Base-by-base conservation (phyloP, 2,888 invertebrate species). In the Phrixothrix hirtus region DNA sequence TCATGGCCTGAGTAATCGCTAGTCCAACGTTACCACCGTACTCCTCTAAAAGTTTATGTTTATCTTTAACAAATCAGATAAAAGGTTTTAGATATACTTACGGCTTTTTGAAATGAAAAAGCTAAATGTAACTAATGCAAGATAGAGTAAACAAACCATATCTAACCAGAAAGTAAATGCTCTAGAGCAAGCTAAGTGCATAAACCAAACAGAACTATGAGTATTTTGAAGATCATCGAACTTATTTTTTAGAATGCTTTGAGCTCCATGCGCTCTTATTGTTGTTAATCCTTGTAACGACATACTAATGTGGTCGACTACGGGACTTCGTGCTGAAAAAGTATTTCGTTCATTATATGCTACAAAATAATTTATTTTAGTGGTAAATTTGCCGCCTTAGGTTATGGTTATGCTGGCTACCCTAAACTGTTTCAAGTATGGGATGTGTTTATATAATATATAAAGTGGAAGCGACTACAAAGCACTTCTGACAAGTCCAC, bases 91-190 rank as follows among this genome's bases (percentile, higher is more conserved):
- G 1, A 4, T 25, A 6, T 17, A 25, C 55, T 63, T 58, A 65
- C 68, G 46, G 2, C 58, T 48, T 16, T 74, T 64, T 0, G 82
- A 61, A n/a, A 87, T 74, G 4, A 87, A 72, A 67, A 86, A 85
- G 56, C 81, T 83, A 67, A 85, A 78, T 1, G 86, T 83, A 0
- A 89, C 86, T 3, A 81, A 62, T 0, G 79, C 75, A 43, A 89
- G 84, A 71, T 86, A 89, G 1, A 84, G 4, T 0, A 84, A 77
- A 61, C 87, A 88, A 32, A 88, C 76, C 62, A 85, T 75, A 68
- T 92, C 91, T 36, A 90, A 74, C 75, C 85, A 83, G 46, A 87
- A 82, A 1, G 87, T 88, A 65, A 91, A 87, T 69, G 89, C 88
- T 58, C 88, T 80, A 0, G 72, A 66, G 16, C 70, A 70, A 37